Evolutionary conservation across 2,888 invertebrate genomes (phyloP).

Genomic region (Ormyrus labotus): DNA sequence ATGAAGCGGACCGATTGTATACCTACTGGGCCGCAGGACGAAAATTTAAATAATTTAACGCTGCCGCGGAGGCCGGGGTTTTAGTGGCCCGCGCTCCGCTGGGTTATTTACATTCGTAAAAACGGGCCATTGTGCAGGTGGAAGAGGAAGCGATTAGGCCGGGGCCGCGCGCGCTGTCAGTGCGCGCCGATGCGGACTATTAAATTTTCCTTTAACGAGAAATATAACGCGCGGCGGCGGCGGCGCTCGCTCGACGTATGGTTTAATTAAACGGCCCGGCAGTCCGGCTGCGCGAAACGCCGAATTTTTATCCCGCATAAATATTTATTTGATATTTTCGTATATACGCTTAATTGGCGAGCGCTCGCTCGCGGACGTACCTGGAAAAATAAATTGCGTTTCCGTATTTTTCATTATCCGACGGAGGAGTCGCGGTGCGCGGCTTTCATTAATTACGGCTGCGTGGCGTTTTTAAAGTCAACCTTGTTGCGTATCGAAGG

Average conservation of each 20-base stretch:
- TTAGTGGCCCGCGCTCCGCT: no score
- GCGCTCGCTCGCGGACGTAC: neutral
- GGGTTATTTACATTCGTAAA: no score
- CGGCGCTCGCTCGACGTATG: no score
- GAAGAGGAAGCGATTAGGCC: no score
- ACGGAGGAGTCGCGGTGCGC: neutral
- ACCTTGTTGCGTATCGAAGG: neutral
- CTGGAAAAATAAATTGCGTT: neutral
- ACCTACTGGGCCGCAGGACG: neutral
- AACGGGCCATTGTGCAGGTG: no score
- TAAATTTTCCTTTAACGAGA: no score
- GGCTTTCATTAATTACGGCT: neutral
- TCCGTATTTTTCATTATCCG: neutral
- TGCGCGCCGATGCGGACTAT: no score
- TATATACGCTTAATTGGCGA: neutral
- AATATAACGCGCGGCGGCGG: no score
- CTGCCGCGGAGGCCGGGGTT: no score
- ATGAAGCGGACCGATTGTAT: no score
- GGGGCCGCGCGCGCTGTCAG: no score
- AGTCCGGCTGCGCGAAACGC: neutral
- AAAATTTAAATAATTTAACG: conserved; percentile 11
- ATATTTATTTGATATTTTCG: conserved; percentile 1
- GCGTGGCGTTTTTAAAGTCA: neutral
- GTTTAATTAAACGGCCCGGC: no score
- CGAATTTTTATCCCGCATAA: conserved; percentile 3